Conservation (phyloP, 2,113 vertebrate species). For the Tragulus kanchil region DNA sequence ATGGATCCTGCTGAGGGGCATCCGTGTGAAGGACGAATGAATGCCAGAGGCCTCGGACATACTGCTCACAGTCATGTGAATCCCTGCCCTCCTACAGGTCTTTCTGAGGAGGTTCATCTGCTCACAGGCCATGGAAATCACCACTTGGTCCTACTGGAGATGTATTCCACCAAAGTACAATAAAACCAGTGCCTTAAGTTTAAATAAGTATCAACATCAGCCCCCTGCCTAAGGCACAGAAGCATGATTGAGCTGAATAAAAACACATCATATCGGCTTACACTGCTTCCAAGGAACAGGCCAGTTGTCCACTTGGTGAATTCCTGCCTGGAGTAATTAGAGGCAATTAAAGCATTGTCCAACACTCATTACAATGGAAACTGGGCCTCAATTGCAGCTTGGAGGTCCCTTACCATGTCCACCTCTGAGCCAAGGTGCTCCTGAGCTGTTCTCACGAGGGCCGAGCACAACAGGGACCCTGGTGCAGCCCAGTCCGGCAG, state of each 20-base stretch:
- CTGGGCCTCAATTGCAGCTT: neutral
- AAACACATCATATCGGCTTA: neutral
- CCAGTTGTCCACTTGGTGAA: conserved; percentile 17
- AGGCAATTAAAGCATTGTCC: neutral
- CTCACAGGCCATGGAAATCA: neutral
- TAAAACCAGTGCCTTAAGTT: neutral
- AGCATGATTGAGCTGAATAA: neutral
- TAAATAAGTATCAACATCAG: neutral
- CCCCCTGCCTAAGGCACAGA: neutral
- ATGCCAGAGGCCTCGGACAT: neutral
- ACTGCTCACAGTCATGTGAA: fast-evolving
- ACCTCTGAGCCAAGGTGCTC: neutral
- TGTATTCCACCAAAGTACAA: neutral
- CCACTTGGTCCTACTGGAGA: neutral
- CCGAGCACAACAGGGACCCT: neutral
- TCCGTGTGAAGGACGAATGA: neutral
- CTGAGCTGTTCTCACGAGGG: neutral
- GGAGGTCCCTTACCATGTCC: fast-evolving
- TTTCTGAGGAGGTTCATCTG: neutral
- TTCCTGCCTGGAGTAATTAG: conserved; percentile 59
- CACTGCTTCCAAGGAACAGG: neutral
- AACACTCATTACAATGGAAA: neutral
- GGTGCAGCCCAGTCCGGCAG: neutral
- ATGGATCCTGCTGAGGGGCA: neutral
- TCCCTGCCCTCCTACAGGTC: fast-evolving